These are phyloP conservation scores for Megathymus violae DNA, from an alignment of 1,140 invertebrate species.

Conservation along the genomic window DNA sequence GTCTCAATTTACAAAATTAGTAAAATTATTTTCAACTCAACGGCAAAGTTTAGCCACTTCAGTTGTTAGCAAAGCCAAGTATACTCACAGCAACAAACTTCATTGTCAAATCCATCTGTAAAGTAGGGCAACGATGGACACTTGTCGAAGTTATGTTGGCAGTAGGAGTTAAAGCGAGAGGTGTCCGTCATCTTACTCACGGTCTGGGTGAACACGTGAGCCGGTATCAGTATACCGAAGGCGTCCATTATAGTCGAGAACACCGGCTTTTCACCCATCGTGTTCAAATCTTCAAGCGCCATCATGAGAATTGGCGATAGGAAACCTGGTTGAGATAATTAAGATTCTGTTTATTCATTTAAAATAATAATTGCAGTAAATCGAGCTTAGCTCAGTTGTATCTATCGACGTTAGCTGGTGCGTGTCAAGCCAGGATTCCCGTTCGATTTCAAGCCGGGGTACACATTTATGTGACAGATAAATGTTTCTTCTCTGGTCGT, in stretches of 20 bases:
- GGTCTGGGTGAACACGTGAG: conserved; percentile 47
- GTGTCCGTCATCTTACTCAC: conserved; percentile 17
- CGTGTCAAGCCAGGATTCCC: too few relatives aligned
- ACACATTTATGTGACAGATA: too few relatives aligned
- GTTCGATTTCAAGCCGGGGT: too few relatives aligned
- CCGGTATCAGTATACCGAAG: conserved; percentile 49
- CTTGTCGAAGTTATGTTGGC: conserved; percentile 38
- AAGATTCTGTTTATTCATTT: too few relatives aligned
- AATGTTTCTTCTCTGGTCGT: too few relatives aligned
- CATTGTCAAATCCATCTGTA: conserved; percentile 35
- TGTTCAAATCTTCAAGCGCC: conserved; percentile 20
- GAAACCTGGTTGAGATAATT: conserved; percentile 5
- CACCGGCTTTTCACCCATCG: conserved; percentile 1
- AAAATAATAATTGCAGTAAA: too few relatives aligned
- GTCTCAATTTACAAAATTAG: too few relatives aligned
- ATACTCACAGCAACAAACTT: conserved; percentile 49
- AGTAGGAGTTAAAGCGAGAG: conserved; percentile 49
- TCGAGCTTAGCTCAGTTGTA: too few relatives aligned
- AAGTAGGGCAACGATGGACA: conserved; percentile 40
- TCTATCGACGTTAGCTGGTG: too few relatives aligned
- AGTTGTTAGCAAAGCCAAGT: background rate
- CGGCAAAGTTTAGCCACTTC: too few relatives aligned
- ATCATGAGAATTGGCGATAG: conserved; percentile 22
- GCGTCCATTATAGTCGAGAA: conserved; percentile 38
- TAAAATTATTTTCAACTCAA: too few relatives aligned